A percentile compares a stretch with the other conserved stretches of the same genome.
These are phyloP conservation scores for Leucosticte australis DNA, from an alignment of 2,113 vertebrate genomes.

Conservation along the genomic window DNA sequence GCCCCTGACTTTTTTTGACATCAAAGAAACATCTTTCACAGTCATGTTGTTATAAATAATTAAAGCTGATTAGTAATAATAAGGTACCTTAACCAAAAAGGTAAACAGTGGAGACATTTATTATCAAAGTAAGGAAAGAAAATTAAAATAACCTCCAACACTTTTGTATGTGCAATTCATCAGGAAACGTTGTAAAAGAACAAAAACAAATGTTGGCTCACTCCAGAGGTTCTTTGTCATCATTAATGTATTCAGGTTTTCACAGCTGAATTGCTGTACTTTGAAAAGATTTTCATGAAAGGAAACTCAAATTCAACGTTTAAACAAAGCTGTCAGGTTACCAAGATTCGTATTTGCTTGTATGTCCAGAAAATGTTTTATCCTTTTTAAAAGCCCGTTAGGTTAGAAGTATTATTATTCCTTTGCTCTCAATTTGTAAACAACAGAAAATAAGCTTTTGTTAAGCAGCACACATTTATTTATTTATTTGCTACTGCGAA, in stretches of 20 bases:
- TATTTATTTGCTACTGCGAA: background rate
- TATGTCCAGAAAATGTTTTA: slow-evolving; percentile 65
- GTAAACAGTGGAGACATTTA: slow-evolving; percentile 69
- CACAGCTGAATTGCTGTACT: slow-evolving; percentile 74
- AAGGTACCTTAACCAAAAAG: slow-evolving; percentile 57
- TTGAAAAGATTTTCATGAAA: slow-evolving; percentile 76
- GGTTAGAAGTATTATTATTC: slow-evolving; percentile 41
- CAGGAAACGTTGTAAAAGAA: slow-evolving; percentile 69
- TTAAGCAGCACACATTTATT: slow-evolving; percentile 33
- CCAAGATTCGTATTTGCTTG: slow-evolving; percentile 63
- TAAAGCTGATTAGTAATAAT: slow-evolving; percentile 70
- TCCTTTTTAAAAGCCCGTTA: slow-evolving; percentile 29
- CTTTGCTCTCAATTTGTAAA: slow-evolving; percentile 65
- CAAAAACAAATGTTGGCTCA: slow-evolving; percentile 73
- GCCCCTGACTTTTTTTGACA: background rate
- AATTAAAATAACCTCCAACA: slow-evolving; percentile 72
- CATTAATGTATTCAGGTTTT: slow-evolving; percentile 77
- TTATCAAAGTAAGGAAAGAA: slow-evolving; percentile 67
- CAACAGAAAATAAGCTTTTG: slow-evolving; percentile 55
- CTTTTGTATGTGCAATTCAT: slow-evolving; percentile 71
- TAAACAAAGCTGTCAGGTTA: slow-evolving; percentile 75
- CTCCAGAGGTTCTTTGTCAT: slow-evolving; percentile 76
- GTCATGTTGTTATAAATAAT: slow-evolving; percentile 60
- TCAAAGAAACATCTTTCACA: slow-evolving; percentile 45
- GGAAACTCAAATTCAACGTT: slow-evolving; percentile 69